phyloP scores from a whole-genome alignment of 2,113 vertebrate genomes.

The Clarias macrocephalus region DNA sequence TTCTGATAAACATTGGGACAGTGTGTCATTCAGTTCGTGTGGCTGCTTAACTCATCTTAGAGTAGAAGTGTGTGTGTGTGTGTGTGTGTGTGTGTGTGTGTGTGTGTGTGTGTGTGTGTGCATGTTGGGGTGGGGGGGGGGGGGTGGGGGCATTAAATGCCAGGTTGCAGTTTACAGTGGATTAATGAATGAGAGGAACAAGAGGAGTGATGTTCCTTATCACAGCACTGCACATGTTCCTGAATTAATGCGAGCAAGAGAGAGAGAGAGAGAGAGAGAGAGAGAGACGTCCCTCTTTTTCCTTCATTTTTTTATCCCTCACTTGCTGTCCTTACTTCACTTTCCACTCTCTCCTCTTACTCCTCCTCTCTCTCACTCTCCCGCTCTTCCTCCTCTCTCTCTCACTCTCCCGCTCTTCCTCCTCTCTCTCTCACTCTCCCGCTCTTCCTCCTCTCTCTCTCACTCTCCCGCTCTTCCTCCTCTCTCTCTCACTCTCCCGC shows the following conservation, averaged over 20 bases:
- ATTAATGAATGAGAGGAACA: slow-evolving; percentile 59
- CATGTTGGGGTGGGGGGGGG: background rate
- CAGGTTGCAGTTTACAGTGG: slow-evolving; percentile 57
- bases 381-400: background rate
- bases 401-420: no score
- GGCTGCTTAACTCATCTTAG: background rate
- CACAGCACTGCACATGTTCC: slow-evolving; percentile 57
- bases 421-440: no score
- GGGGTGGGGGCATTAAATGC: slow-evolving; percentile 25
- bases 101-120: background rate
- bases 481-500: no score
- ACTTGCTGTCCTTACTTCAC: slow-evolving; percentile 21
- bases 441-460: background rate
- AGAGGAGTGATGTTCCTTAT: slow-evolving; percentile 55
- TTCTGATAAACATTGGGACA: background rate
- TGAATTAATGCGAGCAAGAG: slow-evolving; percentile 48
- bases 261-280: background rate
- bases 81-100: background rate
- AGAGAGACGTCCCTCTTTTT: background rate
- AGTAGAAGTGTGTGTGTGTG: background rate
- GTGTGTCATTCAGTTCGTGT: background rate
- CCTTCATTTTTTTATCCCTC: slow-evolving; percentile 8
- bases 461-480: background rate
- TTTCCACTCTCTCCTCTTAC: background rate
- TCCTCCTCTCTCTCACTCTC: slow-evolving; percentile 12